Evolutionary conservation across 2,888 invertebrate species (phyloP), one percentile per base, ranked within the genome.

Genomic region (Drosophila rubida): DNA sequence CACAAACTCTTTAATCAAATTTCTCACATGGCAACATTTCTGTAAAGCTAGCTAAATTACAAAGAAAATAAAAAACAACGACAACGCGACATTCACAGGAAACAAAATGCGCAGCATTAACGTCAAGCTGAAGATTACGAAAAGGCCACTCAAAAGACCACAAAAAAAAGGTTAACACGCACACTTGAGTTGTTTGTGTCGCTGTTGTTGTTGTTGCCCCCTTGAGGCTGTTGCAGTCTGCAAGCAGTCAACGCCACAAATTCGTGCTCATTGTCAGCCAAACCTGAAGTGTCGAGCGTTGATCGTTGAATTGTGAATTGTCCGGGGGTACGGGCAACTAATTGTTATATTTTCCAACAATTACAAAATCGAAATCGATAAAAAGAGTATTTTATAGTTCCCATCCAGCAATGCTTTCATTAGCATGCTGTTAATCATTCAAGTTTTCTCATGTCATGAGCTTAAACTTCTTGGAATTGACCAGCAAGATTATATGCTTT

Each of bases 1-100:
- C 11, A 39, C 23, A 19, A 50, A 49, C 19, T 32, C 39, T 53
- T 61, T 74, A 41, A 75, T 71, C 67, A 71, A 83, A 71, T 54
- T 80, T 64, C 66, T 62, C 78, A 74, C 70, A 76, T 63, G 30
- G 55, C 68, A 63, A 64, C 35, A 59, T 62, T 60, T 49, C 46
- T 13, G 42, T 14, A 7, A 30, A 49, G 22, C 13, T 37, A 13
- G 25, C 25, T 14, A 55, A 55, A 32, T 9, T 30, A 32, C 54
- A 49, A 23, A 19, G n/a, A 37, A 66, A 49, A 1, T 19, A 16
- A 39, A 22, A 16, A 25, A 9, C 25, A 48, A 41, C 23, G 16
- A 50, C 19, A 25, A 51, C 23, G 25, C 25, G 45, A 60, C 46
- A 67, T 53, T 42, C 75, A 59, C 59, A 59, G 68, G 57, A 73